Base-by-base conservation (phyloP, 2,113 vertebrate species). In the Myiozetetes cayanensis region DNA sequence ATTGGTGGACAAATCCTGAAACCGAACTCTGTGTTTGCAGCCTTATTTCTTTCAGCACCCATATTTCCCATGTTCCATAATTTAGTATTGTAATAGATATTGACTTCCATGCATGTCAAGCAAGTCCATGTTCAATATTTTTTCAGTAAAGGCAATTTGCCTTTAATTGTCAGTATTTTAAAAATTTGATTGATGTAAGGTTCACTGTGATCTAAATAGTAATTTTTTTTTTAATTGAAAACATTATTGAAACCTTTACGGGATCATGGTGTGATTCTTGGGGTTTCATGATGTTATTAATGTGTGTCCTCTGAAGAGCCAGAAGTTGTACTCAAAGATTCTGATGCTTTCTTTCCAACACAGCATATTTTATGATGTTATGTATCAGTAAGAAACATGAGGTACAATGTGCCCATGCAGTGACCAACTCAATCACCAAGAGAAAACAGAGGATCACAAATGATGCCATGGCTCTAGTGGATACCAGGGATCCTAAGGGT, bases 401-500 rank as follows among this genome's bases (percentile, higher is more conserved):
- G 52, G 52, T 20, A 39, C 46, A 17, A 0, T 14, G 25, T 7
- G 2, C 37, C 43, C 22, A 33, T 23, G 24, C 1, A 1, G 44
- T 20, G 31, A 28, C 37, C 35, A 23, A 25, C 27, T 63, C 56
- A 19, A 8, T 19, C 30, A 20, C 10, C 33, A 43, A 3, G 4
- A 19, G 16, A 41, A 61, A 47, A 30, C 5, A 23, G 15, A 55
- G 18, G 31, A 17, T n/a, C 23, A 9, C 22, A 55, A 14, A 30
- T 0, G 6, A 66, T 52, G 46, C 37, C 27, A 2, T 6, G 14
- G 39, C 30, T n/a, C 33, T 1, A 1, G 33, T 56, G 35, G 14
- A 9, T n/a, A 25, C 35, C 67, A 62, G 21, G n/a, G 4, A 33
- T 12, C 5, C 15, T 19, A 3, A 4, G 9, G 25, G 13, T 6